A percentile compares a stretch with the other conserved stretches of the same genome.
phyloP scores from a whole-genome alignment of 2,113 vertebrate species.

The Malurus melanocephalus region DNA sequence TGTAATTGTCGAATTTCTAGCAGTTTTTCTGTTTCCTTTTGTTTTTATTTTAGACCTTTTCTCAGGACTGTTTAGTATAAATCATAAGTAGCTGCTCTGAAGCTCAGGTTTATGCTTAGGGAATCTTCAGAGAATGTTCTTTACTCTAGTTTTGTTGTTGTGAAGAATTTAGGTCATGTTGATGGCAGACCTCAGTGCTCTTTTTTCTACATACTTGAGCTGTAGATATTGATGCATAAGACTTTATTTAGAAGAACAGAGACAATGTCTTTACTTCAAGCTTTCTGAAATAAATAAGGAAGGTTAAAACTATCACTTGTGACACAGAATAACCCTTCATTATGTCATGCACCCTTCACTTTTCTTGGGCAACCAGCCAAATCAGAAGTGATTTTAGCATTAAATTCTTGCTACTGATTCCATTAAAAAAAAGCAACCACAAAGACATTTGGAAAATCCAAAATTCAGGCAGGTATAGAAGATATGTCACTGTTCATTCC shows the following conservation, averaged over 20 bases:
- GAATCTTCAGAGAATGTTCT: background rate
- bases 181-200: background rate
- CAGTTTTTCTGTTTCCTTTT: background rate
- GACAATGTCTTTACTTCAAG: background rate
- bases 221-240: background rate
- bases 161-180: background rate
- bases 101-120: background rate
- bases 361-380: background rate
- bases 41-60: constrained; percentile 16
- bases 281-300: background rate
- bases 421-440: background rate
- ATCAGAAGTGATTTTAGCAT: background rate
- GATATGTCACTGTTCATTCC: background rate
- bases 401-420: background rate
- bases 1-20: background rate
- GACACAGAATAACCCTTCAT: background rate
- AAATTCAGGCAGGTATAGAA: background rate
- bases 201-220: background rate
- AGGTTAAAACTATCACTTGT: background rate
- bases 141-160: background rate
- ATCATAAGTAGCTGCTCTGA: background rate
- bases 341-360: background rate
- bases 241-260: background rate
- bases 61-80: background rate
- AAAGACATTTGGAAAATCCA: background rate